Evolutionary conservation across 2,113 vertebrate genomes (phyloP), one percentile per base, ranked within the genome.

Genomic region (Merops nubicus): DNA sequence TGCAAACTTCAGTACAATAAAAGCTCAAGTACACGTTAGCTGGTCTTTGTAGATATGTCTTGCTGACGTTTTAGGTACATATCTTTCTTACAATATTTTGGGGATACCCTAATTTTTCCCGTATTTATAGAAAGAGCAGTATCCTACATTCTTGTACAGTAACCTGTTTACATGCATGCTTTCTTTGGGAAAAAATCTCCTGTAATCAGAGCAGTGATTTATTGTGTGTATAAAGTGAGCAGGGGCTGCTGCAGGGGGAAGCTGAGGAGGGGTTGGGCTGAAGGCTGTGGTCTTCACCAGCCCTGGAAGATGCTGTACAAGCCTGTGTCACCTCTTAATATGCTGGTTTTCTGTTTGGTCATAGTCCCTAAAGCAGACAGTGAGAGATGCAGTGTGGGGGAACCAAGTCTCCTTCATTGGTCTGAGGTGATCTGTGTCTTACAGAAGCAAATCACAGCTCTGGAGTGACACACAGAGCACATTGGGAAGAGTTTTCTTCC

Each of bases 351-450:
- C 62, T 47, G 33, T 50, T 68, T 0, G 0, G 8, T 45, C 15
- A 1, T 36, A 22, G 45, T 78, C 47, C 64, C 38, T 72, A 50
- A 59, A 53, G 34, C 63, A 85, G 33, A 38, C 67, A 50, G 26
- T 0, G 0, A 22, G 13, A 51, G 11, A 62, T 31, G 56, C 20
- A 54, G 11, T 9, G 47, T 9, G 5, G 47, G 69, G 67, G 34
- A 79, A 25, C 56, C 7, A 4, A 22, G 33, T 17, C 33, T 62
- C 51, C 38, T 54, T 45, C 38, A 4, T 25, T 63, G 38, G 8
- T 60, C 31, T 2, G 0, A 54, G 18, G 25, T 50, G 69, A 47
- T 83, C 28, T 26, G 0, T 42, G 26, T 42, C 45, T 78, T 64
- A 48, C 16, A 33, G 50, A 82, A 73, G 65, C 34, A 67, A 73